These are phyloP conservation scores for Platorchestia sp. DNA, from an alignment of 1,140 invertebrate species.

Conservation along the genomic window DNA sequence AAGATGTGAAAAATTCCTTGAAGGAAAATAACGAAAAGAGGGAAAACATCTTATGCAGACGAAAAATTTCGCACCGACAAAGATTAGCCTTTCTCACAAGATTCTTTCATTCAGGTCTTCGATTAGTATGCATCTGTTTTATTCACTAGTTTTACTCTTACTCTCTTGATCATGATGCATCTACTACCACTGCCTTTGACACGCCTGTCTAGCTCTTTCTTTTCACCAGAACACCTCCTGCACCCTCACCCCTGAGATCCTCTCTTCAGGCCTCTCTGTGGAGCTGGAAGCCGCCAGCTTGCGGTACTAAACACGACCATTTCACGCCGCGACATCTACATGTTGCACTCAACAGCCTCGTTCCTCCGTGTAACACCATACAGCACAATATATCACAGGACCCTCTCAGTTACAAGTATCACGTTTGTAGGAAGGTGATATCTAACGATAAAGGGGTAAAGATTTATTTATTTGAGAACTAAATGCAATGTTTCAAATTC, in stretches of 20 bases:
- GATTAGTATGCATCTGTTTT: not conserved
- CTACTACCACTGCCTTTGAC: too few relatives aligned
- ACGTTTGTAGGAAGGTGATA: not conserved
- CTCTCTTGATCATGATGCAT: not conserved
- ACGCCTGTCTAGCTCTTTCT: too few relatives aligned
- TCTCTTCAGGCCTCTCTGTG: not conserved
- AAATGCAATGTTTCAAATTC: too few relatives aligned
- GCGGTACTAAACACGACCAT: not conserved
- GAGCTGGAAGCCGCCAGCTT: not conserved
- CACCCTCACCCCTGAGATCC: not conserved
- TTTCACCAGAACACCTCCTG: too few relatives aligned
- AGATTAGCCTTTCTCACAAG: not conserved
- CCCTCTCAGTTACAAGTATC: not conserved
- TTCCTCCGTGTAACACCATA: not conserved
- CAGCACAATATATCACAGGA: not conserved
- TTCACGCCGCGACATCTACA: not conserved
- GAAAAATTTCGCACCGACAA: too few relatives aligned
- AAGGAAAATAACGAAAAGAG: not conserved
- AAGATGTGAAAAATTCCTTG: not conserved
- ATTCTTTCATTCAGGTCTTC: not conserved
- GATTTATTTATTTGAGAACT: too few relatives aligned
- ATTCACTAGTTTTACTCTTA: too few relatives aligned
- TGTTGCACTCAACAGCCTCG: not conserved
- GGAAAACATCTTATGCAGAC: not conserved
- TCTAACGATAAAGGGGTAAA: too few relatives aligned